Percentiles rank a stretch among this genome's conserved stretches.
phyloP scores from a whole-genome alignment of 1,140 invertebrate species.

The Ceratoteleas bidentatus region DNA sequence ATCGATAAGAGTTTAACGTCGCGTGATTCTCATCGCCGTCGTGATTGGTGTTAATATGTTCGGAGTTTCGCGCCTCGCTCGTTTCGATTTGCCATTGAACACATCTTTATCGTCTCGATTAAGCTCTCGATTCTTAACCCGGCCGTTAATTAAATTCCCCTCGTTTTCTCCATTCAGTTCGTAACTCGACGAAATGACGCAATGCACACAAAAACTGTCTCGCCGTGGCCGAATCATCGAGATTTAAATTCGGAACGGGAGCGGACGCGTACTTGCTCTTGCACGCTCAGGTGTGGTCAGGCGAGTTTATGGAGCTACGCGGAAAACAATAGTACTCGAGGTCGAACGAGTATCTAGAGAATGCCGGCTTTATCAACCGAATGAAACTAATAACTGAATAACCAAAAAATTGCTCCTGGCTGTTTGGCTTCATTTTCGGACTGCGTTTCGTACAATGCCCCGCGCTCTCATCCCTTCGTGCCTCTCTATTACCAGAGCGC shows the following conservation, averaged over 20 bases:
- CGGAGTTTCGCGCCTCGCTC: slow-evolving; percentile 37
- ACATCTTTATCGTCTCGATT: slow-evolving; percentile 53
- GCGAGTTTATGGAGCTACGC: slow-evolving; percentile 54
- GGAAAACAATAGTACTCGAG: slow-evolving; percentile 66
- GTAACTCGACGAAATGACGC: too few relatives aligned
- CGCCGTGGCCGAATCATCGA: slow-evolving; percentile 31
- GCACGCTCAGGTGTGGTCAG: slow-evolving; percentile 43
- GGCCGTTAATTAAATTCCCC: slow-evolving; percentile 9
- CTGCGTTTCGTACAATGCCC: slow-evolving; percentile 73
- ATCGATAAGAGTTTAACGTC: slow-evolving; percentile 60
- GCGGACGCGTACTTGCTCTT: slow-evolving; percentile 11
- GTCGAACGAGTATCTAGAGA: slow-evolving; percentile 64
- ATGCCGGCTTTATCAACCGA: slow-evolving; percentile 71
- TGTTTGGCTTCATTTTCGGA: slow-evolving; percentile 77
- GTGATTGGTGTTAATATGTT: slow-evolving; percentile 34
- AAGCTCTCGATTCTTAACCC: not conserved
- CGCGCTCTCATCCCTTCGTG: slow-evolving; percentile 55
- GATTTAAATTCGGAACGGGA: slow-evolving; percentile 37
- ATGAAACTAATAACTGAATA: slow-evolving; percentile 80
- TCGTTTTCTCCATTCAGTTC: too few relatives aligned
- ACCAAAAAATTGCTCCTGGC: slow-evolving; percentile 79
- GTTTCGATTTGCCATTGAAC: slow-evolving; percentile 47
- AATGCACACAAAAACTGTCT: slow-evolving; percentile 35
- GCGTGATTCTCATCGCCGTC: slow-evolving; percentile 32
- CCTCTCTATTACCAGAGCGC: slow-evolving; percentile 55